Evolutionary conservation across 2,888 invertebrate species (phyloP).

Genomic region (Taphrorychus bicolor): DNA sequence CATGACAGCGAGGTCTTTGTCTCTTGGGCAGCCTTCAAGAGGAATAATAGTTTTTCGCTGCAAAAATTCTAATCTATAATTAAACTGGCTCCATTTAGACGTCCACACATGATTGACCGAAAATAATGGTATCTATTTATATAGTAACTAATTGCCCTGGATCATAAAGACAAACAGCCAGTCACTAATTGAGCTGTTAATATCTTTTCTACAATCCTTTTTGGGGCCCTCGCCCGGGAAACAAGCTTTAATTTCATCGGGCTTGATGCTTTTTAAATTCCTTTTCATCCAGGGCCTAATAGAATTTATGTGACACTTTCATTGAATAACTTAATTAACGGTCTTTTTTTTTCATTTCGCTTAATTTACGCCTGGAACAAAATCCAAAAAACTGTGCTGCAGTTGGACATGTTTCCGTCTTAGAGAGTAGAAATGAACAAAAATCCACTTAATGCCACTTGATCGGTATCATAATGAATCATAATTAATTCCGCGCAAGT

Average conservation of each 20-base stretch:
- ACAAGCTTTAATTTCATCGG: constrained; percentile 23
- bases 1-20: not conserved
- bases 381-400: not conserved
- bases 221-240: constrained; percentile 4
- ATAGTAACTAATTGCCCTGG: constrained; percentile 8
- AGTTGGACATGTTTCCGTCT: not conserved
- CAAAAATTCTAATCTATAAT: not conserved
- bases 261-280: constrained; percentile 30
- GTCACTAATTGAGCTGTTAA: constrained; percentile 12
- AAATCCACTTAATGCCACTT: not conserved
- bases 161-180: not conserved
- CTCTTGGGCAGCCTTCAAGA: not conserved
- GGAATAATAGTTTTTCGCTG: not conserved
- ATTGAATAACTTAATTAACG: constrained; percentile 12
- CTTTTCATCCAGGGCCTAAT: constrained; percentile 6
- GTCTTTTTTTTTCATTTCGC: not conserved
- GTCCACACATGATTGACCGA: not conserved
- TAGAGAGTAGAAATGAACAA: not conserved
- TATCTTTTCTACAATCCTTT: constrained; percentile 7
- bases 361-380: not conserved
- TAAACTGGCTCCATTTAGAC: not conserved
- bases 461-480: constrained; percentile 2
- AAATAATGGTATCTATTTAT: constrained; percentile 5
- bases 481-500: constrained; percentile 4
- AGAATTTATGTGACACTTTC: constrained; percentile 14